These are phyloP conservation scores for Notodonta dromedarius DNA, from an alignment of 2,888 invertebrate genomes.

Conservation along the genomic window DNA sequence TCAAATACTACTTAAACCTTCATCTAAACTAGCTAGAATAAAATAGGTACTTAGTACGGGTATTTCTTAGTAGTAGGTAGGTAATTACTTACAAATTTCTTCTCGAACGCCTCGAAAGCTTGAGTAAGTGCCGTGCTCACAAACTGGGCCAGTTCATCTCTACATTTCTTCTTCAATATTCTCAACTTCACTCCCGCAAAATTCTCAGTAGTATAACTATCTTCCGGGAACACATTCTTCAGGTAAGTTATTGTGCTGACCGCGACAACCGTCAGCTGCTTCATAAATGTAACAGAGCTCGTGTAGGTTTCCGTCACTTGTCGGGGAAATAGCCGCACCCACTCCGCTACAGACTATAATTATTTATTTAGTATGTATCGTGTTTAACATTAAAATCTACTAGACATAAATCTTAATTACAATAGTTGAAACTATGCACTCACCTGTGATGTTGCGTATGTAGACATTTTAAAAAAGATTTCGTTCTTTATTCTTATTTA, in stretches of 20 bases:
- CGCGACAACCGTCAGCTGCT: conserved; percentile 67
- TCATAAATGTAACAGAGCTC: conserved; percentile 70
- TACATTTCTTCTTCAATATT: conserved; percentile 64
- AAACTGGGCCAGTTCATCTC: conserved; percentile 65
- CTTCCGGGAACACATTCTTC: conserved; percentile 61
- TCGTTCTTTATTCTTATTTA: background rate
- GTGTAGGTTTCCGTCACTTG: conserved; percentile 66
- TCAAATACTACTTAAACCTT: too few relatives aligned
- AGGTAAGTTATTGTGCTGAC: conserved; percentile 67
- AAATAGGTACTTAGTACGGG: too few relatives aligned
- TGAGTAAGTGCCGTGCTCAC: conserved; percentile 59
- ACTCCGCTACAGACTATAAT: conserved; percentile 58
- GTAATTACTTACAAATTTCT: conserved; percentile 66
- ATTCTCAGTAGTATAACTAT: conserved; percentile 55
- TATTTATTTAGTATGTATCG: too few relatives aligned
- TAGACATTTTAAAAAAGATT: background rate
- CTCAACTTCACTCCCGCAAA: conserved; percentile 59
- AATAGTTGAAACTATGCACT: background rate
- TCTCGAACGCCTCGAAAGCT: conserved; percentile 74
- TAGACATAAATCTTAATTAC: too few relatives aligned
- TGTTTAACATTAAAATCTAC: too few relatives aligned
- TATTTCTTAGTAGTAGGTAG: background rate
- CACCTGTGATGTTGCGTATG: conserved; percentile 1
- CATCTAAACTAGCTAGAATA: too few relatives aligned
- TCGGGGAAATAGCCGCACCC: conserved; percentile 62